Evolutionary conservation across 2,113 vertebrate genomes (phyloP), one percentile per base, ranked within the genome.

Genomic region (Gobio gobio): DNA sequence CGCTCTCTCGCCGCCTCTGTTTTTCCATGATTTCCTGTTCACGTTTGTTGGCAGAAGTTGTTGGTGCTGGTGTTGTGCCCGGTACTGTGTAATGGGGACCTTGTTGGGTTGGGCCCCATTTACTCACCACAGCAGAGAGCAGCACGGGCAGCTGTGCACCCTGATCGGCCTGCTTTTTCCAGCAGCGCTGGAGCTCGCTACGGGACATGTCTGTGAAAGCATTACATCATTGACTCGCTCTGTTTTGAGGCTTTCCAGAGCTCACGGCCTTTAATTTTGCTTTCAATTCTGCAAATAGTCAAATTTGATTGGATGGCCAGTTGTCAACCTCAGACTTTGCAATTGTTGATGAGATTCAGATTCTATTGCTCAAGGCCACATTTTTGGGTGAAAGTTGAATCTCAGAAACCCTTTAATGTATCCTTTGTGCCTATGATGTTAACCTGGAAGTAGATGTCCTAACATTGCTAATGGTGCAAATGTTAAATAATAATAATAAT

Each of bases 141-240:
- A 82, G 36, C 64, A 78, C n/a, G 33, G 76, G 83, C 80, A 83
- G 58, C 80, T 59, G 77, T 64, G 77, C 56, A 82, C 87, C 59
- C 75, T 56, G 76, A 75, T 90, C 59, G 84, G 88, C 83, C 83
- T n/a, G 68, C 78, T 90, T 92, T 91, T 90, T 92, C 88, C 88
- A 87, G 78, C 86, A 83, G 70, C 76, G n/a, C 85, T 70, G 84
- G 84, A 91, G 70, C 87, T 85, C 78, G 63, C 82, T 80, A 78
- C 87, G 86, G 78, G 85, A 87, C 85, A 82, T 86, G 85, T 86
- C 83, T 85, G 59, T 83, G 70, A 89, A 88, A 91, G 81, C 86
- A 91, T 92, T 88, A 92, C 89, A 90, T 92, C 90, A 91, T 63
- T 83, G 36, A 24, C 78, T 82, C 49, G 18, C 70, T 70, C 64